A percentile compares a stretch with the other conserved stretches of the same genome.
These are phyloP conservation scores for Gadus chalcogrammus DNA, from an alignment of 2,113 vertebrate species.

Conservation along the genomic window DNA sequence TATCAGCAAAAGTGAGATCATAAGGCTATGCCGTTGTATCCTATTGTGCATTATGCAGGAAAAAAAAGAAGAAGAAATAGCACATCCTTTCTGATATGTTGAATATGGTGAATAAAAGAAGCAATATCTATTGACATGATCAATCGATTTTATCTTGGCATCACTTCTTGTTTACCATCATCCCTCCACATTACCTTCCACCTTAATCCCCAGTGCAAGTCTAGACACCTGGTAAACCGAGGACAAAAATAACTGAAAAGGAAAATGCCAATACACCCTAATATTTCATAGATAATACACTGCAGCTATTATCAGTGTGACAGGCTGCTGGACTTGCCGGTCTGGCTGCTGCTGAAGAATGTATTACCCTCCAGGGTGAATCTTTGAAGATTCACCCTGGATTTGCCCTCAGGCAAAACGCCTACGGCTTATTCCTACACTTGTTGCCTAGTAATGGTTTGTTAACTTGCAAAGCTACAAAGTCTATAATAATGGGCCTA, in stretches of 20 bases:
- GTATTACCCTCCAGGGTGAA: slow-evolving; percentile 19
- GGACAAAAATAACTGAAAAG: no score
- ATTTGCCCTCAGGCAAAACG: slow-evolving; percentile 25
- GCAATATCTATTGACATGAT: no score
- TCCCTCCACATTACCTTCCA: no score
- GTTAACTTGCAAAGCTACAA: background rate
- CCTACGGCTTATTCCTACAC: background rate
- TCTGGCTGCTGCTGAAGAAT: slow-evolving; percentile 23
- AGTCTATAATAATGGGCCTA: background rate
- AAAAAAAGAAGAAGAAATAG: no score
- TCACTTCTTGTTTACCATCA: no score
- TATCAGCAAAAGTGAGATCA: background rate
- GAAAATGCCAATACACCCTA: slow-evolving; percentile 23
- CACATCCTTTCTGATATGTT: no score
- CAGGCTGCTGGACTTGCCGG: slow-evolving; percentile 21
- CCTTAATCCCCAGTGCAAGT: no score
- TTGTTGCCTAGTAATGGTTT: slow-evolving; percentile 4
- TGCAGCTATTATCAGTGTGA: slow-evolving; percentile 9
- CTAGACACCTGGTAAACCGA: no score
- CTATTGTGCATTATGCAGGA: no score
- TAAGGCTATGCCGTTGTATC: no score
- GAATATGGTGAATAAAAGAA: no score
- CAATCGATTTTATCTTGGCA: no score
- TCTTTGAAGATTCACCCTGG: background rate
- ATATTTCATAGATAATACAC: slow-evolving; percentile 18